Percentiles rank a stretch among this genome's conserved stretches.
Conservation (phyloP, 37 sponge, comb jelly and placozoan genomes). For the Chondrosia reniformis region DNA sequence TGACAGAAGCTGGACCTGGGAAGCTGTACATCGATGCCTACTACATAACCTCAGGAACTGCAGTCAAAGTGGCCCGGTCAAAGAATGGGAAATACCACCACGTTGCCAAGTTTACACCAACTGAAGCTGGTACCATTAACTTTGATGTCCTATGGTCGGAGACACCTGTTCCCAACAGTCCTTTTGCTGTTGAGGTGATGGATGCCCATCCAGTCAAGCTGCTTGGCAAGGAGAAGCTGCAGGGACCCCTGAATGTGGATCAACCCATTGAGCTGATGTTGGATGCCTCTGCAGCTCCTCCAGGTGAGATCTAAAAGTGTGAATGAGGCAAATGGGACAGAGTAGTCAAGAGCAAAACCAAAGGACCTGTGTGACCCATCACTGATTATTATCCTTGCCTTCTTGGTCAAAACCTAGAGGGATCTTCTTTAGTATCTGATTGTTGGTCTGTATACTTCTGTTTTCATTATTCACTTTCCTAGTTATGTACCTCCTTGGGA, state of each 20-base stretch:
- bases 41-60: conserved; percentile 27
- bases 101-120: conserved; percentile 46
- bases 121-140: conserved; percentile 19
- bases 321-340: too few species aligned
- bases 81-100: conserved; percentile 15
- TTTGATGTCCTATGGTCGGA: conserved; percentile 63
- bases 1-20: conserved; percentile 62
- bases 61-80: conserved; percentile 15
- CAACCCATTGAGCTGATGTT: conserved; percentile 32
- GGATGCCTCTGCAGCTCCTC: conserved; percentile 43
- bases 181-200: conserved; percentile 45
- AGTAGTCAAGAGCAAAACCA: too few species aligned
- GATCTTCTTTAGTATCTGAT: too few species aligned
- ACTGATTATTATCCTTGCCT: too few species aligned
- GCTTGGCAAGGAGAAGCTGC: conserved; percentile 34
- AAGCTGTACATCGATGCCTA: conserved; percentile 48
- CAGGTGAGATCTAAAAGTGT: too few species aligned
- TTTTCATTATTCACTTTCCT: too few species aligned
- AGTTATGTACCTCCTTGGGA: too few species aligned
- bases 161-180: conserved; percentile 54
- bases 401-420: too few species aligned
- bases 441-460: too few species aligned
- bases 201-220: conserved; percentile 43
- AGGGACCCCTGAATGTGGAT: conserved; percentile 21
- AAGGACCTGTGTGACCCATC: too few species aligned